Evolutionary conservation across 1,140 invertebrate species (phyloP).

Genomic region (Cyrtorhinus lividipennis): DNA sequence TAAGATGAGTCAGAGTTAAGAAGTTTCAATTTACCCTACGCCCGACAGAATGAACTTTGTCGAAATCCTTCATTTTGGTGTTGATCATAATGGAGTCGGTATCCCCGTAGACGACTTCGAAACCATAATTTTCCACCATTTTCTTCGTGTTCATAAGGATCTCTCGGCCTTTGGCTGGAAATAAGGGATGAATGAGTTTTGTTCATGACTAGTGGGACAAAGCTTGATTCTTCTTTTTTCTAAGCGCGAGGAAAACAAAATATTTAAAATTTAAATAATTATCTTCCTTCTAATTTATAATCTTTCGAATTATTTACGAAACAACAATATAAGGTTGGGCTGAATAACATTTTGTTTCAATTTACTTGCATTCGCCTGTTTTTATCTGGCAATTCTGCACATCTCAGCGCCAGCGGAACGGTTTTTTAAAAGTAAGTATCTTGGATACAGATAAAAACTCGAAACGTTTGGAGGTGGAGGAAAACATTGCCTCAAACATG

Average conservation of each 20-base stretch:
- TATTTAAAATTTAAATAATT: slow-evolving; percentile 20
- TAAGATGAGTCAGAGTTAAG: no score
- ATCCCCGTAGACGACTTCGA: slow-evolving; percentile 97
- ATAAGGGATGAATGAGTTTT: slow-evolving; percentile 9
- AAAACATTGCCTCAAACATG: no score
- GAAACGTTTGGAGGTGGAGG: no score
- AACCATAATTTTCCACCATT: slow-evolving; percentile 72
- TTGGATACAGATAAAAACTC: no score
- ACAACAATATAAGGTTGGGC: no score
- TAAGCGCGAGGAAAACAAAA: slow-evolving; percentile 10
- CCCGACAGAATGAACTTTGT: slow-evolving; percentile 61
- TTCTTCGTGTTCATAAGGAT: slow-evolving; percentile 76
- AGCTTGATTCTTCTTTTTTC: background rate
- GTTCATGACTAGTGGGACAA: slow-evolving; percentile 9
- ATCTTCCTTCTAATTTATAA: slow-evolving; percentile 16
- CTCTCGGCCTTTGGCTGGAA: slow-evolving; percentile 72
- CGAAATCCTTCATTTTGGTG: slow-evolving; percentile 75
- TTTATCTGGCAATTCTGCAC: no score
- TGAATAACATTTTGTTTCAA: no score
- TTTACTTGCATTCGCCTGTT: no score
- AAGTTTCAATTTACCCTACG: no score
- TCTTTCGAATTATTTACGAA: no score
- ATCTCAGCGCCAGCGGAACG: no score
- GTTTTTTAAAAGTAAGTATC: no score
- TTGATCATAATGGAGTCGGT: slow-evolving; percentile 99